Conservation (phyloP, 2,113 vertebrate genomes). For the Emydocephalus ijimae region DNA sequence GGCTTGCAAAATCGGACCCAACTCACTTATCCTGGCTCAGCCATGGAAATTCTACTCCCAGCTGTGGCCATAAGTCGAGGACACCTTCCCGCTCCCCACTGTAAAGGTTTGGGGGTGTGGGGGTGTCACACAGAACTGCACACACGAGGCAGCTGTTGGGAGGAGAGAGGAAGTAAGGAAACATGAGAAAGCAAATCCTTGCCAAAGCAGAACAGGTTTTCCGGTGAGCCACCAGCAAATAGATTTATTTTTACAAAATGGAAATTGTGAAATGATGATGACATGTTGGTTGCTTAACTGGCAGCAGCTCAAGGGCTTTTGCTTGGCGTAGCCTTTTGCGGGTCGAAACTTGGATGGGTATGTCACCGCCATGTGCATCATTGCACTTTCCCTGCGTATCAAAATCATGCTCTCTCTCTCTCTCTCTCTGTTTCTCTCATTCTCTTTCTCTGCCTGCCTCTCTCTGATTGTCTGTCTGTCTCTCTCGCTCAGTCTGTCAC, state of each 20-base stretch:
- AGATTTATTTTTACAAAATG: not conserved
- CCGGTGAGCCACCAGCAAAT: not conserved
- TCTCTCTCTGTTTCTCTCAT: too few species aligned
- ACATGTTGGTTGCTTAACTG: not conserved
- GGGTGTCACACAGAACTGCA: too few species aligned
- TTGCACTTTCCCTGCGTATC: not conserved
- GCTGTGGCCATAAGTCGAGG: not conserved
- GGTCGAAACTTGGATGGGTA: not conserved
- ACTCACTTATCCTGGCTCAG: not conserved
- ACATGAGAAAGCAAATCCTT: not conserved
- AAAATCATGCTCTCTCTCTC: not conserved
- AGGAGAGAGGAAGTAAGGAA: not conserved
- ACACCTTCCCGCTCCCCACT: too few species aligned
- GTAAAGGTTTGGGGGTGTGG: not conserved
- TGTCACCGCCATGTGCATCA: not conserved
- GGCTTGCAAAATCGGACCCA: not conserved
- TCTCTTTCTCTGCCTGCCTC: too few species aligned
- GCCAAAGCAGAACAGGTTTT: not conserved
- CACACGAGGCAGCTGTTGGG: not conserved
- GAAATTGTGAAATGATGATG: not conserved
- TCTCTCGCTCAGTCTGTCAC: too few species aligned
- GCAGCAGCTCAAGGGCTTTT: not conserved
- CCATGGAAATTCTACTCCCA: not conserved
- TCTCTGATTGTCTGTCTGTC: too few species aligned
- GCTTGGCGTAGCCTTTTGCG: not conserved